Conservation (phyloP, 1,140 invertebrate species). For the Colletes latitarsis region DNA sequence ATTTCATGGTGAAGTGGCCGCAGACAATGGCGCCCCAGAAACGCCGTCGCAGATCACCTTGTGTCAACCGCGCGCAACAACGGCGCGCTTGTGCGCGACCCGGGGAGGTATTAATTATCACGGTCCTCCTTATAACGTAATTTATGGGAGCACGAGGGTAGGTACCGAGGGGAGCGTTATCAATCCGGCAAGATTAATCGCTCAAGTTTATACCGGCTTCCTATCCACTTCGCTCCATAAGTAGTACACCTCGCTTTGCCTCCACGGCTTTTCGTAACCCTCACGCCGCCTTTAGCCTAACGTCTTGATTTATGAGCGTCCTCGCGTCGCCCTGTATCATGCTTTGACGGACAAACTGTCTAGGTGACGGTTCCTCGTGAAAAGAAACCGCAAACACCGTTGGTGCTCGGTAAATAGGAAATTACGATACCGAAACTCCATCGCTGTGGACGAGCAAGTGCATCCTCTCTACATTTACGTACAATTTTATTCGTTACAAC, state of each 20-base stretch:
- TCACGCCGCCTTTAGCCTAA: slow-evolving; percentile 58
- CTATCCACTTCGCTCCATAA: slow-evolving; percentile 73
- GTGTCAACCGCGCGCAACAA: slow-evolving; percentile 52
- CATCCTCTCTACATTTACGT: too few relatives aligned
- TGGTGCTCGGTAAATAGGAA: too few relatives aligned
- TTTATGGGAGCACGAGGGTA: slow-evolving; percentile 73
- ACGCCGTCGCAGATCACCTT: slow-evolving; percentile 52
- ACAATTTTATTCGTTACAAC: too few relatives aligned
- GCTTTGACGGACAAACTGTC: slow-evolving; percentile 43
- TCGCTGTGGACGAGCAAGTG: too few relatives aligned
- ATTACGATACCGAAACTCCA: too few relatives aligned
- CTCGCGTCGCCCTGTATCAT: slow-evolving; percentile 36
- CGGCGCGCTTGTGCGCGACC: slow-evolving; percentile 63
- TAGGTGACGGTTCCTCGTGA: slow-evolving; percentile 36
- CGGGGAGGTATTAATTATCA: slow-evolving; percentile 75
- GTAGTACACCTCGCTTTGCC: slow-evolving; percentile 66
- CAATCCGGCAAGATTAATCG: slow-evolving; percentile 78
- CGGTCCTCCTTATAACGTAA: slow-evolving; percentile 75
- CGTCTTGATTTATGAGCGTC: slow-evolving; percentile 74
- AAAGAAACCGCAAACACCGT: not conserved
- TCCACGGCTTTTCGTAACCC: slow-evolving; percentile 66
- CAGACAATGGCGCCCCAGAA: slow-evolving; percentile 41
- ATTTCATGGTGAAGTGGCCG: slow-evolving; percentile 34
- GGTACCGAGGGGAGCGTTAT: slow-evolving; percentile 70
- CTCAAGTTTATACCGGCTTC: slow-evolving; percentile 75